Percentiles rank a stretch among this genome's conserved stretches.
Evolutionary conservation across 2,113 vertebrate species (phyloP).

Genomic region (Menura novaehollandiae): DNA sequence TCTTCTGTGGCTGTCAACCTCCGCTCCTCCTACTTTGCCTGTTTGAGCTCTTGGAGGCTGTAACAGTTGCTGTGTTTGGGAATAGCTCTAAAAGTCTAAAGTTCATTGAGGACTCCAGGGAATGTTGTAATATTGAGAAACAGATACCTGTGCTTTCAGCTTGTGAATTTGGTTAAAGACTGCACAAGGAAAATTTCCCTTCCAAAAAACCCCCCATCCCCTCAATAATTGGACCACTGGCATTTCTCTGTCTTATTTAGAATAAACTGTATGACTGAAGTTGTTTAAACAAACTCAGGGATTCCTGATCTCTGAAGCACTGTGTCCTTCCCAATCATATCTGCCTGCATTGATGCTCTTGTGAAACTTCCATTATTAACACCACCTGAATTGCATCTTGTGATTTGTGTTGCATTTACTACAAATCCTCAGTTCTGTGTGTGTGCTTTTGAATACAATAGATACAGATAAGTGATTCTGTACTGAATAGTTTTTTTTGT

Average conservation of each 20-base stretch:
- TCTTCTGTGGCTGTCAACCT: background rate
- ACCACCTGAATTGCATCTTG: background rate
- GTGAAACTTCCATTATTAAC: background rate
- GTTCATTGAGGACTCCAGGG: background rate
- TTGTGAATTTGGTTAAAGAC: background rate
- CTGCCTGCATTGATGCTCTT: background rate
- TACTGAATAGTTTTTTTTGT: background rate
- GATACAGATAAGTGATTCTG: background rate
- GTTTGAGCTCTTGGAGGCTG: background rate
- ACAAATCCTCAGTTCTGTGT: background rate
- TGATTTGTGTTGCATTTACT: background rate
- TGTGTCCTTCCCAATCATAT: background rate
- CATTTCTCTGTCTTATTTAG: background rate
- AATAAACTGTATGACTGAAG: background rate
- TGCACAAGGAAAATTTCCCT: background rate
- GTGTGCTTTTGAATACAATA: background rate
- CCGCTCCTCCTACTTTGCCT: background rate
- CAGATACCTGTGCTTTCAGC: background rate
- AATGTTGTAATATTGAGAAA: background rate
- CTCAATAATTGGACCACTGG: background rate
- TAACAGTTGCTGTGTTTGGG: background rate
- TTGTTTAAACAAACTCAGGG: background rate
- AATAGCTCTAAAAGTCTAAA: background rate
- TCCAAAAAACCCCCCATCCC: background rate
- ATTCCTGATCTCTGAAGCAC: background rate